A percentile compares a stretch with the other conserved stretches of the same genome.
Conservation (phyloP, 92 coral and sea anemone species). For the Porites divaricata region DNA sequence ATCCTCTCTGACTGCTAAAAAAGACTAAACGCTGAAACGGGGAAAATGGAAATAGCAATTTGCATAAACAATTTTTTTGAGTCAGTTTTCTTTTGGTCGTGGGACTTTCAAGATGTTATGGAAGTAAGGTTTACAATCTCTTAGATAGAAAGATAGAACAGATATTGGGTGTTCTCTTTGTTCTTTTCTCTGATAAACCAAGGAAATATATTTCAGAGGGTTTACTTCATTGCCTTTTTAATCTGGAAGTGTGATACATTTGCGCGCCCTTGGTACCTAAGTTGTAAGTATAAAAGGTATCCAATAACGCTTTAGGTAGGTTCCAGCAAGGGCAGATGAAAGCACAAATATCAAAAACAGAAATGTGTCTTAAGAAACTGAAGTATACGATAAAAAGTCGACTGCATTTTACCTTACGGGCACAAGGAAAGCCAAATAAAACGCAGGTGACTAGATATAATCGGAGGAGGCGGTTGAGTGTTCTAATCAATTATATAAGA, state of each 20-base stretch:
- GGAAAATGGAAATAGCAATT: background rate
- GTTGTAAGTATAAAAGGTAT: background rate
- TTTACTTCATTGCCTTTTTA: background rate
- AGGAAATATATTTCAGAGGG: background rate
- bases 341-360: background rate
- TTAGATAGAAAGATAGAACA: background rate
- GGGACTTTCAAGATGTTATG: conserved; percentile 10
- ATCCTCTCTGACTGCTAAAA: background rate
- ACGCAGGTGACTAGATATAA: background rate
- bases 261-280: background rate
- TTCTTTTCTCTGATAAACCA: background rate
- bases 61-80: background rate
- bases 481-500: background rate
- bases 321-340: conserved; percentile 16
- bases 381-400: background rate
- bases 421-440: background rate
- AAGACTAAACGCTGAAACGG: background rate
- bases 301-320: background rate
- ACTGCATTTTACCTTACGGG: background rate
- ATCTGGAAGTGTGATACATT: background rate
- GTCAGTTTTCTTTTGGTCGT: background rate
- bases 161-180: background rate
- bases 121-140: conserved; percentile 1
- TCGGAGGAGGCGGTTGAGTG: background rate
- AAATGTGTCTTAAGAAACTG: background rate